Evolutionary conservation across 2,797 vertebrate species (phyloP).

Genomic region (Sarcophilus harrisii): DNA sequence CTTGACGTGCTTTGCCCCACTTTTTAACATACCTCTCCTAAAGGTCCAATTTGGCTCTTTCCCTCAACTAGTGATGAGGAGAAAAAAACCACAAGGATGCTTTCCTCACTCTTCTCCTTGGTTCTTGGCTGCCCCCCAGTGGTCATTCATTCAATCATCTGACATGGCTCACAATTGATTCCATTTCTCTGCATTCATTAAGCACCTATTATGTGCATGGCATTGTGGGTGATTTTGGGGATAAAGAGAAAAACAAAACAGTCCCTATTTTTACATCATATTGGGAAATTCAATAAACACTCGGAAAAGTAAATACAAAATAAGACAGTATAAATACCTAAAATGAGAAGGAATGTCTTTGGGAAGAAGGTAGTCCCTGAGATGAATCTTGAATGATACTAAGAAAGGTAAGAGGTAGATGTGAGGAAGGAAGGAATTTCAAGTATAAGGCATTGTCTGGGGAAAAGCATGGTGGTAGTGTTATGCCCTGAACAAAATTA

Average conservation of each 20-base stretch:
- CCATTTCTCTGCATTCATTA: background rate
- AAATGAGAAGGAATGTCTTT: background rate
- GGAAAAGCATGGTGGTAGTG: background rate
- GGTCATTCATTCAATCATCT: background rate
- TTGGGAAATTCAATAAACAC: background rate
- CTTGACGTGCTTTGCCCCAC: background rate
- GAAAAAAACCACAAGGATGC: background rate
- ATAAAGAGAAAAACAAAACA: background rate
- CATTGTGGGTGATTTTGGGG: background rate
- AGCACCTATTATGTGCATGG: background rate
- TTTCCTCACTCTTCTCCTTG: background rate
- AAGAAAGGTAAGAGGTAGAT: background rate
- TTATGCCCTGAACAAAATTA: too few species aligned
- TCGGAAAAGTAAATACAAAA: background rate
- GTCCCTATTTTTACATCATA: background rate
- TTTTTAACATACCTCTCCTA: background rate
- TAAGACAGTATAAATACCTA: background rate
- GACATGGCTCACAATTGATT: background rate
- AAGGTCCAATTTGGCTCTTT: background rate
- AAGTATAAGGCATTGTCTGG: background rate
- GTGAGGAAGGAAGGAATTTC: background rate
- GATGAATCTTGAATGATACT: background rate
- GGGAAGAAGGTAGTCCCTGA: background rate
- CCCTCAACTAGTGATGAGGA: background rate
- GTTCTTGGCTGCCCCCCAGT: background rate